Evolutionary conservation across 2,888 invertebrate species (phyloP).

Genomic region (Ptilodon capucinus): DNA sequence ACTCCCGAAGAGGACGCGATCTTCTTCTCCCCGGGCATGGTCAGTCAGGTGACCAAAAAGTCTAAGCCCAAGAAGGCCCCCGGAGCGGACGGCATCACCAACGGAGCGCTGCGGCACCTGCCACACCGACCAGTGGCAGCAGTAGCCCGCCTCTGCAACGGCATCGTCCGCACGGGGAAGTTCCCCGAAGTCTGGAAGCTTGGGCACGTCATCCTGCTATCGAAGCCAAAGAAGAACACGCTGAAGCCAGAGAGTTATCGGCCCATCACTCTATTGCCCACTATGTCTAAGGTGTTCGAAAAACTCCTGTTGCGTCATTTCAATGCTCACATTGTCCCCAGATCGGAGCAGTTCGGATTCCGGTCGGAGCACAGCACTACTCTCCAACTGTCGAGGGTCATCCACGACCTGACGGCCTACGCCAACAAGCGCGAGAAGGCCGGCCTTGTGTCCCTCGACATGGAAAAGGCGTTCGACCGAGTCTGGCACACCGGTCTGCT

Average conservation of each 20-base stretch:
- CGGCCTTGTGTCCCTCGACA: constrained; percentile 32
- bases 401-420: constrained; percentile 17
- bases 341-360: constrained; percentile 14
- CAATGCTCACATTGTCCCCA: constrained; percentile 6
- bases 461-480: constrained; percentile 39
- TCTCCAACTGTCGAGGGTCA: constrained; percentile 31
- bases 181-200: too few species aligned
- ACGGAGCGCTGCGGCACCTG: too few species aligned
- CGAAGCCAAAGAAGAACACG: constrained; percentile 26
- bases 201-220: constrained; percentile 20
- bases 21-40: neutral
- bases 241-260: constrained; percentile 22
- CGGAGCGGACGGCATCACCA: too few species aligned
- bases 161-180: too few species aligned
- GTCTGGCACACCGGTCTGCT: constrained; percentile 41
- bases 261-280: constrained; percentile 8
- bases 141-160: too few species aligned
- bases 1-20: neutral
- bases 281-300: constrained; percentile 25
- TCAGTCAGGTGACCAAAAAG: neutral
- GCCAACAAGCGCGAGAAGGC: constrained; percentile 14
- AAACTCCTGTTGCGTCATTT: constrained; percentile 10
- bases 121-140: too few species aligned
- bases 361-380: constrained; percentile 28
- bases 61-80: neutral